Base-by-base conservation (phyloP, 2,113 vertebrate genomes). In the Bos indicus region DNA sequence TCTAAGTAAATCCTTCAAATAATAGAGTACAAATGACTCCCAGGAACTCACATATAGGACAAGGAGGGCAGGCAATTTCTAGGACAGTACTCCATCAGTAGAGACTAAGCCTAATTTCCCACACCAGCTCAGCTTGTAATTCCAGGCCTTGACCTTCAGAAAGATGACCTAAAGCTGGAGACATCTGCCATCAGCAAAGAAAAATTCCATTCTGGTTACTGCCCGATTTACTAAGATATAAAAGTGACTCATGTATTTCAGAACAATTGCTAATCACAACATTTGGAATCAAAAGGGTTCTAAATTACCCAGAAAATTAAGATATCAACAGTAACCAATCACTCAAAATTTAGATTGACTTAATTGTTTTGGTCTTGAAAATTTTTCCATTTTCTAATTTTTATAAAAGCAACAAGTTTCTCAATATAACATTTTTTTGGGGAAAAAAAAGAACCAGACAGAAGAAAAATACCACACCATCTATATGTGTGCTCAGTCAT, bases 231-330 rank as follows among this genome's bases (percentile, higher is more conserved):
- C 59, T 56, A 95, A 97, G 94, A 74, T 43, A 91, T 94, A 81
- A 83, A 82, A 93, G 46, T 90, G 90, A 90, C 33, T 95, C 88
- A 88, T 33, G 51, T 56, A 96, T 93, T 97, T 95, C 40, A 30
- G 48, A 94, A 98, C 19, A 52, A 82, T 82, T 88, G 94, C 36
- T 95, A 90, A 95, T 95, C 80, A 92, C 92, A 90, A 64, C 25
- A 64, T 74, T 96, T 94, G 74, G 85, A 92, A 82, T 88, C 40
- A 80, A 93, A 97, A 97, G 81, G 0, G 12, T 52, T 98, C 88
- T 90, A 48, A 94, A 82, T 94, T 84, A 91, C 43, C 12, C 40
- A 85, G 25, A 95, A 88, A 96, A 97, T 97, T 67, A 97, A 97
- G 92, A 91, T 67, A 84, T 77, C 91, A 95, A 94, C 26, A 23